Base-by-base conservation (phyloP, 1,140 invertebrate species). In the Centruroides sculpturatus region DNA sequence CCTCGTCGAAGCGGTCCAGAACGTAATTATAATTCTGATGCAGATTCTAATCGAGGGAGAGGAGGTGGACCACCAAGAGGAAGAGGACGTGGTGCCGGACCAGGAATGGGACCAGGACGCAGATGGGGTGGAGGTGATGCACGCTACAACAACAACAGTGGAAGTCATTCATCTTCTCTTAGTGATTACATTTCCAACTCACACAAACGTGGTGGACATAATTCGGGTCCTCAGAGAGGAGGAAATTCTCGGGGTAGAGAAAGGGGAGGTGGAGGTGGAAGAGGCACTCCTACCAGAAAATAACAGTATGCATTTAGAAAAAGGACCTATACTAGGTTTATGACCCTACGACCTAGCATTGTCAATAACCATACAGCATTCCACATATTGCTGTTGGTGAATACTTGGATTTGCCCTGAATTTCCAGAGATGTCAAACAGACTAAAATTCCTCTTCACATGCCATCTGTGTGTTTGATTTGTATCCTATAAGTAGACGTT, bases 81-180 rank as follows among this genome's bases (percentile, higher is more conserved):
- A 35, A 48, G 66, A 47, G 61, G 73, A 12, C 60, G 73, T 47
- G 53, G 67, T 35, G 49, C 54, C 12, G 57, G 68, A 10, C 54
- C 62, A 34, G 41, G n/a, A 47, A 47, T 12, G 9, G 12, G 66
- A 35, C 48, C 64, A 47, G 61, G 73, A 13, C 60, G 73, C 41
- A 46, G 63, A 55, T 47, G 58, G 50, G 50, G 23, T 35, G 48
- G 56, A 12, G 51, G 51, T 53, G 13, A 59, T 51, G 12, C 55
- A 13, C 55, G 55, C 5, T 56, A 41, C 55, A 36, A 36, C 35
- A 56, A 56, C 55, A 56, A 35, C 35, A 47, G 12, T 36, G 55
- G 55, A n/a, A 56, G n/a, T 12, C 50, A 51, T 51, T 34, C 50
- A 13, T n/a, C 50, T 13, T 13, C 50, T 51, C 50, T 51, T 34